Base-by-base conservation (phyloP, 1,140 invertebrate species). In the Leptinotarsa texana region DNA sequence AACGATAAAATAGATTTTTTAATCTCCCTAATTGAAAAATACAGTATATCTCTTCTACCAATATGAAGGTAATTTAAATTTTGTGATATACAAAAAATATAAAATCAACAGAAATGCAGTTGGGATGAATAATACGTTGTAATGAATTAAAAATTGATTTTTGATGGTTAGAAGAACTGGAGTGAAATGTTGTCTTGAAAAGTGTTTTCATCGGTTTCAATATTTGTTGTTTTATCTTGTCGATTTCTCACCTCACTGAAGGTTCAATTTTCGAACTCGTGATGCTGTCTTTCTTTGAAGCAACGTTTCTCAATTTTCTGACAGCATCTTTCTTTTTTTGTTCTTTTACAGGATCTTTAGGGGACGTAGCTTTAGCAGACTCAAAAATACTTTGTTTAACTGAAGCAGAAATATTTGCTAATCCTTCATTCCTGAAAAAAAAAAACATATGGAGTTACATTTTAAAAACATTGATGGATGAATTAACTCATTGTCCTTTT, bases 281-380 rank as follows among this genome's bases (percentile, higher is more conserved):
- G 21, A 76, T 47, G 51, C 74, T 78, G 18, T 68, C 51, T 48
- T 68, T 78, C 33, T 78, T 69, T 0, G 72, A 74, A 11, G 74
- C 57, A 68, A 72, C 69, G 62, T 78, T 73, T 57, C 17, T 69
- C 27, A 33, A 62, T 27, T n/a, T 74, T 21, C 67, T n/a, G 22
- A n/a, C 11, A 66, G 42, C 27, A 47, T 78, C 72, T 42, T 74
- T 75, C 21, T 49, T 69, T 62, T 57, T 77, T 66, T 72, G 77
- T 42, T 72, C 67, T 65, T 72, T 73, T 1, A 81, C 80, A 1
- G 80, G 80, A 74, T 81, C 80, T 17, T 61, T 21, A 21, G 69
- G 49, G 8, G 57, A 24, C 2, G 57, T 33, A 24, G 22, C 3
- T 6, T 33, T 17, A 18, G 24, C 11, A n/a, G 18, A 3, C 3